phyloP scores from a whole-genome alignment of 2,888 invertebrate genomes.

The Cataglyphis rosenhaueri region DNA sequence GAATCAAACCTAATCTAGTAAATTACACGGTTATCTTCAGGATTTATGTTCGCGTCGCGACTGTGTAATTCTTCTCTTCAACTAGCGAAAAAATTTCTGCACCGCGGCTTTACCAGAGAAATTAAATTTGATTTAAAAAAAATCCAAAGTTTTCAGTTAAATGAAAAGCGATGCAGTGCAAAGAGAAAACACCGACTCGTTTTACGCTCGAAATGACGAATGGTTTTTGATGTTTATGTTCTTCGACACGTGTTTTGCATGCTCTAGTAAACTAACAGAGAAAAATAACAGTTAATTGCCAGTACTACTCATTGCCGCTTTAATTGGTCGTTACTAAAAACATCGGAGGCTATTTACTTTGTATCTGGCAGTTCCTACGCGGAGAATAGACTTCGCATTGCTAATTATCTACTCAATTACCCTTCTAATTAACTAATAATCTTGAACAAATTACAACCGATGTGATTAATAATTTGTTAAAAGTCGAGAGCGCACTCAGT shows the following conservation, averaged over 20 bases:
- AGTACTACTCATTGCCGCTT: not conserved
- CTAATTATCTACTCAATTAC: not conserved
- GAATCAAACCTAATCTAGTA: constrained; percentile 8
- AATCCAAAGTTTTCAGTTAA: not conserved
- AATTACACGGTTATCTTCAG: constrained; percentile 9
- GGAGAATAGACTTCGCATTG: not conserved
- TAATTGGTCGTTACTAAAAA: constrained; percentile 17
- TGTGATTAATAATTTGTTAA: not conserved
- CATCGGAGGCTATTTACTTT: not conserved
- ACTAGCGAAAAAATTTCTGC: constrained; percentile 1
- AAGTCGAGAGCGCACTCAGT: not conserved
- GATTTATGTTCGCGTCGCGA: constrained; percentile 31
- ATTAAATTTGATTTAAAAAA: not conserved
- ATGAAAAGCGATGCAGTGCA: not conserved
- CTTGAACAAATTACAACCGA: not conserved
- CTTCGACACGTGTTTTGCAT: not conserved
- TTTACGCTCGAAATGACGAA: not conserved
- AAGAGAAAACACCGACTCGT: not conserved
- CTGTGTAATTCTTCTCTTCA: not conserved
- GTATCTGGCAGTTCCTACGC: not conserved
- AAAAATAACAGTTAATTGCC: not conserved
- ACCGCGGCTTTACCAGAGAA: not conserved
- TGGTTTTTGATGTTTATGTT: constrained; percentile 2
- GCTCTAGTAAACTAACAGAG: not conserved
- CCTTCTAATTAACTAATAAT: not conserved